Base-by-base conservation (phyloP, 2,797 vertebrate species). In the Agapornis canus region DNA sequence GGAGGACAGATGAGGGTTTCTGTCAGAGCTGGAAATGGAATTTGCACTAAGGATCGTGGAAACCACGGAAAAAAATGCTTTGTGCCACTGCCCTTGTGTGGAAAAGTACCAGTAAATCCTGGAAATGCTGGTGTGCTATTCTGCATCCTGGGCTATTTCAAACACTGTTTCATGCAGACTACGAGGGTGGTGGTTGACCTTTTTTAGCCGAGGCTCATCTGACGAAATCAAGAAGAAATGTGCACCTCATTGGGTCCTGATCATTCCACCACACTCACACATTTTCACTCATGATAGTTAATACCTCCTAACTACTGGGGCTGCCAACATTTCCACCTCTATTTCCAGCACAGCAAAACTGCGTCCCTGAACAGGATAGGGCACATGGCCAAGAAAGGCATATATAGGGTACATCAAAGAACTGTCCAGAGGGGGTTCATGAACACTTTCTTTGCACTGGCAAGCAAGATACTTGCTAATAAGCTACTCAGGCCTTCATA, bases 311-410 rank as follows among this genome's bases (percentile, higher is more conserved):
- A 26, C 12, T 84, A 45, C 47, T 1, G 2, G 65, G 45, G 52
- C 66, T 84, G 73, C 80, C 91, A 88, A 23, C 14, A n/a, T 69
- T 90, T 69, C 80, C 88, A 90, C 77, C 54, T 91, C 68, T 80
- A 37, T 61, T 82, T 90, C 66, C 75, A 66, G 70, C 11, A 13
- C 29, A 70, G 26, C 4, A 61, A 93, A 89, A 43, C 70, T 49
- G 47, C 1, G 0, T 76, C 40, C 32, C 35, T 3, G 10, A 52
- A 51, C 47, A 89, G 56, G 47, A 60, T 2, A 66, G 54, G 73
- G 77, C 18, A 0, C 6, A 2, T 16, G 54, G 37, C 94, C 91
- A 89, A 84, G 83, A 40, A 45, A 59, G 60, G 23, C 21, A 43
- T 68, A 49, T 70, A 47, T 5, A 31, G 39, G 77, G 66, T 37